Evolutionary conservation across 2,888 invertebrate species (phyloP).

Genomic region (Prionchulus punctatus): DNA sequence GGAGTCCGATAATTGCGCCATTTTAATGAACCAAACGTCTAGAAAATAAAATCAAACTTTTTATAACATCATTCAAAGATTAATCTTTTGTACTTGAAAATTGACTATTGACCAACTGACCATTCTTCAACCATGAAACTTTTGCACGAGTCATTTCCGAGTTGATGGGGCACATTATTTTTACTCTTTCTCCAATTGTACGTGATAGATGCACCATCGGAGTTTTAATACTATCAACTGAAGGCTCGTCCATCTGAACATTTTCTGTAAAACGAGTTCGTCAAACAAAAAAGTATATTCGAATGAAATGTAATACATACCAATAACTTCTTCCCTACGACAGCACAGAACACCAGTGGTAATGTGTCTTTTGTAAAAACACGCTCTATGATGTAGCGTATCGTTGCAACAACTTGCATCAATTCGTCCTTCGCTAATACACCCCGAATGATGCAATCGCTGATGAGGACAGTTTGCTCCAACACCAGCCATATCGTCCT

Average conservation of each 20-base stretch:
- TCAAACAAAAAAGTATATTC: too few relatives aligned
- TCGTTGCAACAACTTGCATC: conserved; percentile 33
- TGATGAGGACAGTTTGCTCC: conserved; percentile 30
- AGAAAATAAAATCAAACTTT: too few relatives aligned
- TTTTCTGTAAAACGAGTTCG: too few relatives aligned
- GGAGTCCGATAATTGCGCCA: not conserved
- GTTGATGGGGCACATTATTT: not conserved
- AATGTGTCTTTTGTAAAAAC: conserved; percentile 23
- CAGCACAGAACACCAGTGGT: conserved; percentile 28
- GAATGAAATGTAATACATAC: too few relatives aligned
- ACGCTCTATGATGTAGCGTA: conserved; percentile 27
- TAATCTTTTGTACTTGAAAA: too few relatives aligned
- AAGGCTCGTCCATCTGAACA: too few relatives aligned
- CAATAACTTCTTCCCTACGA: conserved; percentile 17
- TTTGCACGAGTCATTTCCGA: not conserved
- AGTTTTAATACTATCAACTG: too few relatives aligned
- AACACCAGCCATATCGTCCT: conserved; percentile 33
- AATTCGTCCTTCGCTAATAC: conserved; percentile 31
- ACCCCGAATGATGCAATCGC: conserved; percentile 28
- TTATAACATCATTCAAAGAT: too few relatives aligned
- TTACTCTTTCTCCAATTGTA: not conserved
- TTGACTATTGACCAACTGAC: not conserved
- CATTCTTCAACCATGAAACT: not conserved
- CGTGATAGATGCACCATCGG: not conserved
- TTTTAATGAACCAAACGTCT: not conserved